Base-by-base conservation (phyloP, 2,888 invertebrate genomes). In the Aphodius granarius region DNA sequence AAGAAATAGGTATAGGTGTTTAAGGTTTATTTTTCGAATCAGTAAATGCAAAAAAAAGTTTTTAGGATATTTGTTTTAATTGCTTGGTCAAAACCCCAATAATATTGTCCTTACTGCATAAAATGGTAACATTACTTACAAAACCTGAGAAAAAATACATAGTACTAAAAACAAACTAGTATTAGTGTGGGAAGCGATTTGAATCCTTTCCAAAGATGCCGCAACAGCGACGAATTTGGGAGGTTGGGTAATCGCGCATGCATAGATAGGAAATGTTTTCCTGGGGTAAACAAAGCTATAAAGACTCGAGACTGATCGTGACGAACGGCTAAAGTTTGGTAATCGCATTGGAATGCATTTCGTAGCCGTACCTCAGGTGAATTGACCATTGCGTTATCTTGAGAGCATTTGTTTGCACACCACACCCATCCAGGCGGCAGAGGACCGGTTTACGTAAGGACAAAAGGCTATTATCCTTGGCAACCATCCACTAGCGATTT, bases 201-300 rank as follows among this genome's bases (percentile, higher is more conserved):
- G 43, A 43, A 43, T 43, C 43, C 3, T 6, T 6, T 3, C 9
- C 43, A 43, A 9, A 43, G 9, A 13, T 43, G 43, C 9, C 43
- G 2, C 4, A 9, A 43, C 2, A 43, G 43, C 6, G 43, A 43
- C 43, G 43, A 43, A 3, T 2, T 43, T 43, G 18, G n/a, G 68
- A 21, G 22, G 21, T 68, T 68, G 20, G n/a, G 68, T 22, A 68
- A 68, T n/a, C 68, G 20, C 21, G 68, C 68, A 68, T 68, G 21
- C 68, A 68, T 13, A 43, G 6, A 43, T 13, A 3, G 43, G 43
- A 43, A 9, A 43, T 13, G 43, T 43, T 3, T 6, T 43, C 68
- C 20, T 22, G 68, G 13, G 22, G 68, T 68, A 68, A 68, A 68
- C 68, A 68, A 68, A 68, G 68, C 68, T 22, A 68, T 68, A 68